Conservation (phyloP, 2,797 vertebrate genomes). For the Poecilia velifera region DNA sequence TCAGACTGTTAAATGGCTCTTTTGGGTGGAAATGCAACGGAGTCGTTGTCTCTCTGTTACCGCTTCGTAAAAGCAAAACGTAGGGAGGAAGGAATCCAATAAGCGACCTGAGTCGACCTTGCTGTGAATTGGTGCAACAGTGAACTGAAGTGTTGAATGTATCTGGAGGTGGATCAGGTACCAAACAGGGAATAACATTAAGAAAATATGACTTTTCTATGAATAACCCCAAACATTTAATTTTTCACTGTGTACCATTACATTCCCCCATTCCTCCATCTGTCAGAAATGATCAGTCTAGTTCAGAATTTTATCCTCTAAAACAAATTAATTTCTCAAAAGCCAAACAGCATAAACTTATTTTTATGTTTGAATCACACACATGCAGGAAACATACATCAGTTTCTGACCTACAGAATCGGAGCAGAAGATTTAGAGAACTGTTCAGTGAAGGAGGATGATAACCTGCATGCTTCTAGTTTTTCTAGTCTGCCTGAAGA, state of each 20-base stretch:
- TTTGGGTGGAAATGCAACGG: no score
- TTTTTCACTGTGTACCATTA: no score
- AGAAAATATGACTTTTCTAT: no score
- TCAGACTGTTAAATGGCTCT: no score
- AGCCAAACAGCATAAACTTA: not conserved
- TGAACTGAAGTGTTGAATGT: not conserved
- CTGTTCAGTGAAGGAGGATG: not conserved
- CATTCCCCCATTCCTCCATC: not conserved
- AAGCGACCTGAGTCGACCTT: not conserved
- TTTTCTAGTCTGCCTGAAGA: not conserved
- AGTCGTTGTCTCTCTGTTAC: no score
- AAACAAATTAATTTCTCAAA: no score
- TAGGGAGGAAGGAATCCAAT: no score
- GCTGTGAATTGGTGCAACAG: not conserved
- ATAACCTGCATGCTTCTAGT: not conserved
- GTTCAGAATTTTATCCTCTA: no score
- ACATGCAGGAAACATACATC: not conserved
- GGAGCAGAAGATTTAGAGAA: not conserved
- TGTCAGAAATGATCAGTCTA: not conserved
- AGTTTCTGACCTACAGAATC: not conserved
- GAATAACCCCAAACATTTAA: not conserved
- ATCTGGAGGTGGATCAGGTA: not conserved
- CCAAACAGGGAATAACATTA: no score
- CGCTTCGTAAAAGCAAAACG: no score
- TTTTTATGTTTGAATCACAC: not conserved